phyloP scores from a whole-genome alignment of 2,113 vertebrate genomes.

The Phrynocephalus versicolor region DNA sequence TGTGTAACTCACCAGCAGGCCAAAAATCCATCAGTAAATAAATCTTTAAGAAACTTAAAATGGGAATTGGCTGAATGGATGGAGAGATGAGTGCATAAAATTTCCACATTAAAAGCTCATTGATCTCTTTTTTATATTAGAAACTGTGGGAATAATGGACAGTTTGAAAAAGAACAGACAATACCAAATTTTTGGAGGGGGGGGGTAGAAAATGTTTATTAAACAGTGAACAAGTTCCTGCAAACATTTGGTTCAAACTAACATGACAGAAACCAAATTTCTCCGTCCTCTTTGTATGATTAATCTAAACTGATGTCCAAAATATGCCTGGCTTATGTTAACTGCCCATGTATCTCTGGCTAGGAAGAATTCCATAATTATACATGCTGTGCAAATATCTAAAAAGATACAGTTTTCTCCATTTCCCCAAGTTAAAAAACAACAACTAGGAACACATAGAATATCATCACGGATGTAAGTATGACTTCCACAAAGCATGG shows the following conservation, averaged over 20 bases:
- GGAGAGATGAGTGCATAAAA: conserved; percentile 66
- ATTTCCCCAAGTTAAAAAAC: background rate
- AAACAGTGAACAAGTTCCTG: conserved; percentile 69
- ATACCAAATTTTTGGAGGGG: conserved; percentile 57
- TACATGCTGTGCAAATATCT: background rate
- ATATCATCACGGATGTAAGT: no score
- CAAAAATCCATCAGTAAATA: conserved; percentile 74
- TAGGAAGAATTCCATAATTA: background rate
- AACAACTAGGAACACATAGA: background rate
- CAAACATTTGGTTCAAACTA: conserved; percentile 69
- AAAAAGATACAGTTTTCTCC: background rate
- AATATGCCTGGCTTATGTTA: background rate
- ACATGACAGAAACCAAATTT: conserved; percentile 42
- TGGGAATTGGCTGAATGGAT: conserved; percentile 70
- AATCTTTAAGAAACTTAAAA: conserved; percentile 69
- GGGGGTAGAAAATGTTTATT: conserved; percentile 71
- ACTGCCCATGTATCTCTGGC: background rate
- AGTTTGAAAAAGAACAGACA: conserved; percentile 77
- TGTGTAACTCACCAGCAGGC: conserved; percentile 69
- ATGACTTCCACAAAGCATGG: background rate
- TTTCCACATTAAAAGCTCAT: conserved; percentile 83
- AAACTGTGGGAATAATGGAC: conserved; percentile 52
- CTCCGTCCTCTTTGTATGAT: conserved; percentile 31
- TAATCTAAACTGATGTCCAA: conserved; percentile 28
- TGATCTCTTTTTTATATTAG: conserved; percentile 56